A percentile compares a stretch with the other conserved stretches of the same genome.
These are phyloP conservation scores for Prunella himalayana DNA, from an alignment of 2,113 vertebrate species.

Conservation along the genomic window DNA sequence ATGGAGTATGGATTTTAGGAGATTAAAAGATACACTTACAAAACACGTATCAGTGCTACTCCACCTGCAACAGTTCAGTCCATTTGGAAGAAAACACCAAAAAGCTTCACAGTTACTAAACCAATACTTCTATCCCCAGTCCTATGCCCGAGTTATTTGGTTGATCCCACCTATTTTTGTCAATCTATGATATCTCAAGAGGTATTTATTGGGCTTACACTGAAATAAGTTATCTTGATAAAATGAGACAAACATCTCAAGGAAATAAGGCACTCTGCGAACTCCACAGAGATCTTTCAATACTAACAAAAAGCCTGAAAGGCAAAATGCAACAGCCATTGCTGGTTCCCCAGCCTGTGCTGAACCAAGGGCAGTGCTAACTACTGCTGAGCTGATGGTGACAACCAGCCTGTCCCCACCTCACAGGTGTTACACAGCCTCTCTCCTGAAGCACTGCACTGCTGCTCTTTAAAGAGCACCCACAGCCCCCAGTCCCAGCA, in stretches of 20 bases:
- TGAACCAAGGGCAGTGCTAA: not conserved
- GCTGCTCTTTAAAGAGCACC: fast-evolving
- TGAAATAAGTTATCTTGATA: not conserved
- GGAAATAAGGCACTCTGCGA: not conserved
- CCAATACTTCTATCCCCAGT: not conserved
- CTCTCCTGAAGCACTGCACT: fast-evolving
- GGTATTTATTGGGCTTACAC: not conserved
- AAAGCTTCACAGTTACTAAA: not conserved
- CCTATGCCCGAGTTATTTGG: not conserved
- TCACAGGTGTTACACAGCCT: not conserved
- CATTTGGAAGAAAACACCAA: not conserved
- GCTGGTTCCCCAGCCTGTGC: not conserved
- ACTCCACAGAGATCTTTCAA: not conserved
- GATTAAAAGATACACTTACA: not conserved
- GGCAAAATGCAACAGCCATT: not conserved
- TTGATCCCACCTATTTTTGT: not conserved
- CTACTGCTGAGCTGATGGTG: not conserved
- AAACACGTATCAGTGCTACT: not conserved
- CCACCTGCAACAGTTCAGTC: not conserved
- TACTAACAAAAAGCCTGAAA: not conserved
- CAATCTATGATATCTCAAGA: not conserved
- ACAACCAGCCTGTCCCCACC: not conserved
- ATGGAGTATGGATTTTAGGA: not conserved
- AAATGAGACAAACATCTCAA: not conserved
- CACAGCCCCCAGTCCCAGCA: fast-evolving